Base-by-base conservation (phyloP, 2,797 vertebrate genomes). In the Chelon auratus region DNA sequence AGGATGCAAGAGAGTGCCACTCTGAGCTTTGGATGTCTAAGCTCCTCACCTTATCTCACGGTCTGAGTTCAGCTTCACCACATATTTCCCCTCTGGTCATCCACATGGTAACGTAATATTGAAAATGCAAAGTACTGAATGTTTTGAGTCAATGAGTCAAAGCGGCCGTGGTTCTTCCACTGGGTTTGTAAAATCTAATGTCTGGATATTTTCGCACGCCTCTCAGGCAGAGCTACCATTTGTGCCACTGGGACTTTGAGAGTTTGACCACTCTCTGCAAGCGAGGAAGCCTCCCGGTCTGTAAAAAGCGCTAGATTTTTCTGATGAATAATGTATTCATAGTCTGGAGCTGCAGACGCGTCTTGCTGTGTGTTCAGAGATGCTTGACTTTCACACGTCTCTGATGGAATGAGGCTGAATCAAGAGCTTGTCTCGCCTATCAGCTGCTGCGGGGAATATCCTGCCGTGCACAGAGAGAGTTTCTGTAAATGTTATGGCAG, bases 241-340 rank as follows among this genome's bases (percentile, higher is more conserved):
- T 82, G 47, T 70, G 67, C 81, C 63, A 68, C 15, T 24, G 66
- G 59, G 68, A 66, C 57, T 45, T 24, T 24, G 24, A 2, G 51
- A 76, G 13, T 72, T 78, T 72, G 81, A 71, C 76, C 83, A 71
- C 40, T 66, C 80, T 78, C 82, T 74, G 85, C 75, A 48, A 81
- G 80, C 73, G 72, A 66, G 60, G 62, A 55, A 47, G 64, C 50
- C 75, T 81, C 62, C 30, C 39, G 42, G 67, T 76, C 81, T 73
- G 82, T 43, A 40, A 26, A 40, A 24, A 76, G 73, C 39, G 39
- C 85, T 73, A 79, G 79, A 88, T 86, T 87, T 85, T 78, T 84
- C 84, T 84, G 79, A 88, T 91, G 89, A 92, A 92, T 93, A 89
- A 91, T 91, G 84, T 83, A 88, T 90, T 90, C 80, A 82, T 69